A percentile compares a stretch with the other conserved stretches of the same genome.
Conservation (phyloP, 2,888 invertebrate species). For the Scaptomyza polygonia region DNA sequence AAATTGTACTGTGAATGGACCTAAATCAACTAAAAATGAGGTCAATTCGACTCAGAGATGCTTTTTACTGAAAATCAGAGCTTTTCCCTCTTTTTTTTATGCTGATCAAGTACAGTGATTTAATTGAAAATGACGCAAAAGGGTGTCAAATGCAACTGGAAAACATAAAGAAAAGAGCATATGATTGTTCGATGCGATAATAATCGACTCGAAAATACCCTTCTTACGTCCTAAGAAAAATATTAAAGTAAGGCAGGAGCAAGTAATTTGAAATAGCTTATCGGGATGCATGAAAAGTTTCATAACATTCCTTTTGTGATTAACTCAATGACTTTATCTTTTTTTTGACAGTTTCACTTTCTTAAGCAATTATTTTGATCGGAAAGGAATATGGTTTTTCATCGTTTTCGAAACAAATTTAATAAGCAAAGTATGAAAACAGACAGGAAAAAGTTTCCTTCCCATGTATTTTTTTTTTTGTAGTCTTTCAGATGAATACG, state of each 20-base stretch:
- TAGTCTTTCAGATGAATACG: background rate
- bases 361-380: too few relatives aligned
- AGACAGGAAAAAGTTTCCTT: background rate
- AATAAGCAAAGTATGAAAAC: too few relatives aligned
- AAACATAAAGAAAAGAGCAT: background rate
- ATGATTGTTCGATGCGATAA: background rate
- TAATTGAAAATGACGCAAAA: background rate
- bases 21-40: slow-evolving; percentile 1
- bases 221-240: background rate
- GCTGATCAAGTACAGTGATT: background rate
- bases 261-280: too few relatives aligned
- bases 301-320: too few relatives aligned
- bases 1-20: slow-evolving; percentile 2
- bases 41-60: background rate
- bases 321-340: too few relatives aligned
- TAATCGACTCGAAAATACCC: background rate
- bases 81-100: background rate
- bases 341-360: too few relatives aligned
- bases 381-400: too few relatives aligned
- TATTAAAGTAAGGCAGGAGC: background rate
- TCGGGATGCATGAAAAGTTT: too few relatives aligned
- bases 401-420: background rate
- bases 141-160: background rate
- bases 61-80: background rate
- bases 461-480: background rate